These are phyloP conservation scores for Druceiella hillmani DNA, from an alignment of 2,888 invertebrate genomes.

Conservation along the genomic window DNA sequence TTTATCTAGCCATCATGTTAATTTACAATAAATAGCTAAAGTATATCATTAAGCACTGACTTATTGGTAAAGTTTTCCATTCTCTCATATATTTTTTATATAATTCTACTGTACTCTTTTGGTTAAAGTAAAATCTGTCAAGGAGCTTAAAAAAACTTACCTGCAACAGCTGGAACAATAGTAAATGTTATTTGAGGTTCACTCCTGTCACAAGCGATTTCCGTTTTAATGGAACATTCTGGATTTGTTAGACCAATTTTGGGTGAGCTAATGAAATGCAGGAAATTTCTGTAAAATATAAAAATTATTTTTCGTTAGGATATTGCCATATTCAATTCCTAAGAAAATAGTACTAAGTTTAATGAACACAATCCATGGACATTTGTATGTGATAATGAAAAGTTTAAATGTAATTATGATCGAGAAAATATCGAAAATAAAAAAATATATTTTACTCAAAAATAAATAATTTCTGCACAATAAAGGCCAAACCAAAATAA, in stretches of 20 bases:
- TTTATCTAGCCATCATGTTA: too few species aligned
- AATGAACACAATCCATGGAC: too few species aligned
- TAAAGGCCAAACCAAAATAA: too few species aligned
- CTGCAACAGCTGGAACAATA: constrained; percentile 50
- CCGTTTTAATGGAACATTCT: constrained; percentile 67
- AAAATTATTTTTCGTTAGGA: too few species aligned
- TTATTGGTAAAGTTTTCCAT: too few species aligned
- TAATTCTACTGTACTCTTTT: background rate
- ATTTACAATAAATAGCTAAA: too few species aligned
- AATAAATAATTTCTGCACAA: constrained; percentile 21
- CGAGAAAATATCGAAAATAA: constrained; percentile 16
- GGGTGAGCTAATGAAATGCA: constrained; percentile 61
- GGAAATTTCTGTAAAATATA: constrained; percentile 61
- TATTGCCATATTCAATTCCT: too few species aligned
- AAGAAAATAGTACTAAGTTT: too few species aligned
- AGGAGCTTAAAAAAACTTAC: constrained; percentile 30
- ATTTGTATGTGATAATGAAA: constrained; percentile 8
- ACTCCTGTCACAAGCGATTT: constrained; percentile 71
- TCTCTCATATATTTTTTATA: constrained; percentile 7
- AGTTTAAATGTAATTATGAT: background rate
- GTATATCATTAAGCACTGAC: too few species aligned
- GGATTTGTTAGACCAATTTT: constrained; percentile 68
- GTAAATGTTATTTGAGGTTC: constrained; percentile 63
- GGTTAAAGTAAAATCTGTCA: background rate
- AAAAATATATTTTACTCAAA: constrained; percentile 24